Conservation (phyloP, 2,113 vertebrate species). For the Ciconia boyciana region DNA sequence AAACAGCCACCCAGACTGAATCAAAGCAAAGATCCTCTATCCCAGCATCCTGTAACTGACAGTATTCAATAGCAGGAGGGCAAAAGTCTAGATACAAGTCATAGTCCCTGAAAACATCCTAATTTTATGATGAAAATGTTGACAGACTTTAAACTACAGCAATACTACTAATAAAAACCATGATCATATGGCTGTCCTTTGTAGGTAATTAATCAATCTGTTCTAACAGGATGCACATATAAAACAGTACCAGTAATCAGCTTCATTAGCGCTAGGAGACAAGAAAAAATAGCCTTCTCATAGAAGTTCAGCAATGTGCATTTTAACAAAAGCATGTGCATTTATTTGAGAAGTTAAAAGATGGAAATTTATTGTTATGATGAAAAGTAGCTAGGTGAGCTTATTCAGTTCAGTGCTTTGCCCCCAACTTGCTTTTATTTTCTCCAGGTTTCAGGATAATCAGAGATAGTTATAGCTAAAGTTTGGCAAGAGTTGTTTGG, state of each 20-base stretch:
- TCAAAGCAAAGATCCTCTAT: background rate
- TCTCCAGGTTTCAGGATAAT: background rate
- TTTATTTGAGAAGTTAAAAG: background rate
- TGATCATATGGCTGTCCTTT: background rate
- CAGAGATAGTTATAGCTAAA: background rate
- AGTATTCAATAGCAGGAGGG: background rate
- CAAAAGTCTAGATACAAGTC: background rate
- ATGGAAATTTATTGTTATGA: background rate
- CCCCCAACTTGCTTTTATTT: background rate
- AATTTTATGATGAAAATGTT: slow-evolving; percentile 33
- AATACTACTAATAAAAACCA: background rate
- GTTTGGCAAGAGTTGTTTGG: background rate
- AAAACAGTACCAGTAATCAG: slow-evolving; percentile 26
- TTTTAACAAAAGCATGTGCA: background rate
- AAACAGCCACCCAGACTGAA: background rate
- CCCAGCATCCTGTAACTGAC: background rate
- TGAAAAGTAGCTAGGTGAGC: background rate
- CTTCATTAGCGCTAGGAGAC: background rate
- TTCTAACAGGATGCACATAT: background rate
- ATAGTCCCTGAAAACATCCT: slow-evolving; percentile 12
- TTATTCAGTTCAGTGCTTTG: background rate
- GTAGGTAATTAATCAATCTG: background rate
- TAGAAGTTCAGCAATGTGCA: background rate
- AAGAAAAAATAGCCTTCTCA: background rate
- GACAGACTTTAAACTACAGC: background rate